These are phyloP conservation scores for Cantharis rufa DNA, from an alignment of 2,888 invertebrate species.

Conservation along the genomic window DNA sequence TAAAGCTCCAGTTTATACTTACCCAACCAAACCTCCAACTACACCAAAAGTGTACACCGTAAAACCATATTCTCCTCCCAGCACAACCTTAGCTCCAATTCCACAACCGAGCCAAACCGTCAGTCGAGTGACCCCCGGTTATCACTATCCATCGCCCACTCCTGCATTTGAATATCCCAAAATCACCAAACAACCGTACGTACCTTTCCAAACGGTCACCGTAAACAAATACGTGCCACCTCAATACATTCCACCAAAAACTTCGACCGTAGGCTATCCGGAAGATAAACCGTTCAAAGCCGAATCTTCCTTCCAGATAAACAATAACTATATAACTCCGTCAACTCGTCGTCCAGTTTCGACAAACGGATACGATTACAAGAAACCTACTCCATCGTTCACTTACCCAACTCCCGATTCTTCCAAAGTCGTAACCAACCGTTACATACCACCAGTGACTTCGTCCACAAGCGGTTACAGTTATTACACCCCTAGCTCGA, in stretches of 20 bases:
- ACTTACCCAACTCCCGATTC: neutral
- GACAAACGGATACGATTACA: neutral
- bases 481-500: conserved; percentile 36
- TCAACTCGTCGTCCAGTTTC: neutral
- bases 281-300: neutral
- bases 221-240: neutral
- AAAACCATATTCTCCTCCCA: neutral
- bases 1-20: neutral
- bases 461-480: conserved; percentile 33
- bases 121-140: conserved; percentile 7
- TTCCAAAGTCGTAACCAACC: conserved; percentile 9
- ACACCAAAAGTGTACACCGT: neutral
- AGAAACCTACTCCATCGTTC: neutral
- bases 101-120: neutral
- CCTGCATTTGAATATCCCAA: conserved; percentile 6
- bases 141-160: conserved; percentile 8
- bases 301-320: neutral
- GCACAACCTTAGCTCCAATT: neutral
- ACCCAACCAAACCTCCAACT: neutral
- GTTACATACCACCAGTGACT: conserved; percentile 22
- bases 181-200: neutral
- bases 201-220: neutral
- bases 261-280: neutral
- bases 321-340: neutral
- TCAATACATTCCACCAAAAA: neutral